These are phyloP conservation scores for Phalangium opilio DNA, from an alignment of 2,888 invertebrate genomes.

Conservation along the genomic window DNA sequence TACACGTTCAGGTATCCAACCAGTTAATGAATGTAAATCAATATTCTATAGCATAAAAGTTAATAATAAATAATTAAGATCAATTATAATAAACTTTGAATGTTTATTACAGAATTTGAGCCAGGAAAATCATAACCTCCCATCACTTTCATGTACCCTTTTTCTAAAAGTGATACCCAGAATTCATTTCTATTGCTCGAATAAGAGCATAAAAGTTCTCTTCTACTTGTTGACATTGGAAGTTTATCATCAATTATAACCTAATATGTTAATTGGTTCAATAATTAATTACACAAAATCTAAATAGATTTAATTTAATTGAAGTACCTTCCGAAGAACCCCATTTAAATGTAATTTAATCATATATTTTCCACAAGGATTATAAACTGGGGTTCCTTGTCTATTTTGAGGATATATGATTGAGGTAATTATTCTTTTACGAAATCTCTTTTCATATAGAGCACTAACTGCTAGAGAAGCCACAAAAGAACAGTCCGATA, in stretches of 20 bases:
- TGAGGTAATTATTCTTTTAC: conserved; percentile 70
- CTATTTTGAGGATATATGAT: conserved; percentile 83
- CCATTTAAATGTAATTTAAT: conserved; percentile 81
- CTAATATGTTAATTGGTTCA: conserved; percentile 22
- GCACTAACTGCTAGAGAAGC: conserved; percentile 88
- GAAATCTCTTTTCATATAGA: conserved; percentile 70
- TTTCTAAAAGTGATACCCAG: conserved; percentile 86
- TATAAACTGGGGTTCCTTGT: conserved; percentile 69
- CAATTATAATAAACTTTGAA: background rate
- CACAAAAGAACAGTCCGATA: conserved; percentile 92
- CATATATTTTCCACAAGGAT: conserved; percentile 70
- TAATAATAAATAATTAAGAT: too few relatives aligned
- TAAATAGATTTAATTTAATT: too few relatives aligned
- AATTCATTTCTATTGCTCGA: conserved; percentile 76
- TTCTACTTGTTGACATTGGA: conserved; percentile 54
- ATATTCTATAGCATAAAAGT: conserved; percentile 57
- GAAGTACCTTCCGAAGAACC: conserved; percentile 59
- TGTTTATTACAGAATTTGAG: conserved; percentile 67
- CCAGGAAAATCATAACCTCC: conserved; percentile 96
- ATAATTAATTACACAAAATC: too few relatives aligned
- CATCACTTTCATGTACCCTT: conserved; percentile 89
- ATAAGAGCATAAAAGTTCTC: conserved; percentile 78
- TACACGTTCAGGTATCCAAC: conserved; percentile 87
- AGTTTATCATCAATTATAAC: conserved; percentile 74
- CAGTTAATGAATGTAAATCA: conserved; percentile 84